These are phyloP conservation scores for Nesidiocoris tenuis DNA, from an alignment of 2,888 invertebrate species.

Conservation along the genomic window DNA sequence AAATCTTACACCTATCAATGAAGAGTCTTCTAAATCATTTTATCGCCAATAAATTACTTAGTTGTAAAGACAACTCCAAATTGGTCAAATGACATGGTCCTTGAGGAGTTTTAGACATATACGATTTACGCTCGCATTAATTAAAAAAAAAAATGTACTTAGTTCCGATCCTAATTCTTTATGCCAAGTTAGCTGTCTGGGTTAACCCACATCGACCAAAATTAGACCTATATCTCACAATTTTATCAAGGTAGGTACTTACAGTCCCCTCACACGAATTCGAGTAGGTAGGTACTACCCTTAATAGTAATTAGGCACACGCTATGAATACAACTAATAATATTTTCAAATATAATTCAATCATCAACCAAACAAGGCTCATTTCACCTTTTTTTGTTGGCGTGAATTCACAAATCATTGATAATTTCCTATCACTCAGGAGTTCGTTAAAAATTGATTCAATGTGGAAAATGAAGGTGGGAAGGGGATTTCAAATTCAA, in stretches of 20 bases:
- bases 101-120: background rate
- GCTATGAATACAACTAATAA: too few species aligned
- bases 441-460: too few species aligned
- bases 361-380: too few species aligned
- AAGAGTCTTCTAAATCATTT: background rate
- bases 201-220: background rate
- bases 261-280: too few species aligned
- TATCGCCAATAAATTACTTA: background rate
- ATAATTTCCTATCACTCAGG: too few species aligned
- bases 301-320: background rate
- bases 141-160: background rate
- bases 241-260: too few species aligned
- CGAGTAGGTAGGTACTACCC: background rate
- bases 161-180: background rate
- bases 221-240: too few species aligned
- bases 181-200: background rate
- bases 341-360: too few species aligned
- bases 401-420: too few species aligned
- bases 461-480: too few species aligned
- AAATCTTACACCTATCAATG: background rate
- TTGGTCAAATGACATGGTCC: background rate
- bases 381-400: too few species aligned
- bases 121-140: background rate
- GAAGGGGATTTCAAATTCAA: too few species aligned
- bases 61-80: background rate